A percentile compares a stretch with the other conserved stretches of the same genome.
Evolutionary conservation across 2,888 invertebrate species (phyloP).

Genomic region (Pocota personata): DNA sequence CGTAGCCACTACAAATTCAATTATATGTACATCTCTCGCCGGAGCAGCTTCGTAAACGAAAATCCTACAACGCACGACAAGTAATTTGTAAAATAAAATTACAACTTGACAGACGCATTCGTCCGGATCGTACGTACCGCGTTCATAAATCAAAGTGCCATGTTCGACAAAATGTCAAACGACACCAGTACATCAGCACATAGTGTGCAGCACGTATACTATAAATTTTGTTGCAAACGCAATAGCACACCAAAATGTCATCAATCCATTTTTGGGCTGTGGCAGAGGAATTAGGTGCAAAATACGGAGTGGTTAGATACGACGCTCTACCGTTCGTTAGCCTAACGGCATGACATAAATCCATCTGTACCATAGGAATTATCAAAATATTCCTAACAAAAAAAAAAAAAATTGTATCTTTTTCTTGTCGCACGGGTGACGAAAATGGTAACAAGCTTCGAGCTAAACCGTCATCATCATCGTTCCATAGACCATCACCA

Average conservation of each 20-base stretch:
- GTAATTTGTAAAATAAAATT: conserved; percentile 62
- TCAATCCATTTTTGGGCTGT: conserved; percentile 33
- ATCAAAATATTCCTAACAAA: neutral
- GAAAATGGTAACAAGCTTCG: conserved; percentile 59
- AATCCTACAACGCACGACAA: conserved; percentile 34
- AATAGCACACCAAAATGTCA: conserved; percentile 41
- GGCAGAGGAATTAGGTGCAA: conserved; percentile 20
- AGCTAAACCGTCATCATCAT: conserved; percentile 25
- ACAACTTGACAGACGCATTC: conserved; percentile 56
- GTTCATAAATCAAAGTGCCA: conserved; percentile 65
- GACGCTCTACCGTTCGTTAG: neutral
- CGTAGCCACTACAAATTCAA: conserved; percentile 10
- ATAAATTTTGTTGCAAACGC: conserved; percentile 15
- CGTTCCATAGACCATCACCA: neutral
- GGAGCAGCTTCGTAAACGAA: neutral
- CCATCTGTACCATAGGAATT: conserved; percentile 30
- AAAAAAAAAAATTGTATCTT: no score
- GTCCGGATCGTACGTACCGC: conserved; percentile 15
- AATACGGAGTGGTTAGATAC: conserved; percentile 4
- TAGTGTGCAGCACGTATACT: neutral
- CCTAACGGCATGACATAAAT: conserved; percentile 11
- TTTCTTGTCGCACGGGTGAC: conserved; percentile 5
- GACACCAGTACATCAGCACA: conserved; percentile 28
- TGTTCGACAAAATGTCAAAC: conserved; percentile 68
- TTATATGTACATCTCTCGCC: neutral